phyloP scores from a whole-genome alignment of 2,113 vertebrate species.

The Plotosus lineatus region DNA sequence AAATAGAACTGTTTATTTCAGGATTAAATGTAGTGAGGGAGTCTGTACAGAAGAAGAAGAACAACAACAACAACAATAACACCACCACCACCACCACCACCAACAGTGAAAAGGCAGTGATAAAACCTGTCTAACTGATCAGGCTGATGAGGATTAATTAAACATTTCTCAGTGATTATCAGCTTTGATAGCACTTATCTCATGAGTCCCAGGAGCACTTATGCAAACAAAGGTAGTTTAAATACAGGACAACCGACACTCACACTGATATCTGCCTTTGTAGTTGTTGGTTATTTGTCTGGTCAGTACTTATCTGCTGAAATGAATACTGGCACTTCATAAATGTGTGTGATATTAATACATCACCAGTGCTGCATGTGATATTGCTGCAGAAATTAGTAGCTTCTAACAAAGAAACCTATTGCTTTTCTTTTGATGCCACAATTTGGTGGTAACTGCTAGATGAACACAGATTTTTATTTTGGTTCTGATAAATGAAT shows the following conservation, averaged over 20 bases:
- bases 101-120: neutral
- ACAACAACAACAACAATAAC: too few relatives aligned
- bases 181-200: slow-evolving; percentile 44
- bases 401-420: neutral
- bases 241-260: neutral
- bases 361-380: neutral
- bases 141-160: slow-evolving; percentile 43
- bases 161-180: slow-evolving; percentile 42
- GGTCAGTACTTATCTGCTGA: neutral
- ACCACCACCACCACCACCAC: too few relatives aligned
- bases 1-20: neutral
- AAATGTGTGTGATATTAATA: too few relatives aligned
- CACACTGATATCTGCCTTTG: neutral
- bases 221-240: neutral
- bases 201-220: slow-evolving; percentile 1
- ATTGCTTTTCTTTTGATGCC: neutral
- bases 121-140: slow-evolving; percentile 37
- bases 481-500: too few relatives aligned
- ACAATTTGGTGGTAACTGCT: neutral
- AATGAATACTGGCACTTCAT: neutral
- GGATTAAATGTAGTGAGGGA: neutral
- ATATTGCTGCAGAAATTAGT: neutral
- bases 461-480: neutral
- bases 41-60: slow-evolving; percentile 9
- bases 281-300: neutral